phyloP scores from a whole-genome alignment of 1,140 invertebrate species.

The Fragariocoptes setiger region DNA sequence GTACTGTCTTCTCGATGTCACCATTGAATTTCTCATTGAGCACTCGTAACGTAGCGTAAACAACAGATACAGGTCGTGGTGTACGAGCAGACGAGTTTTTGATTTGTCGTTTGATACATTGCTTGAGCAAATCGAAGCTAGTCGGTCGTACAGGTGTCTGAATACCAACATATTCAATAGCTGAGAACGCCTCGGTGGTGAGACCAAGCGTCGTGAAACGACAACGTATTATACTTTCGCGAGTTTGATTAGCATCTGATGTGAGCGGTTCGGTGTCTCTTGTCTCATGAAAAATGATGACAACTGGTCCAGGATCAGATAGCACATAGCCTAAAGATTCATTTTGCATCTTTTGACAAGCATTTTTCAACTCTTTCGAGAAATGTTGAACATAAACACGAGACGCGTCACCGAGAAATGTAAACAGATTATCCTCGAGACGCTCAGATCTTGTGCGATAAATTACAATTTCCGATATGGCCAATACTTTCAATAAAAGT shows the following conservation, averaged over 20 bases:
- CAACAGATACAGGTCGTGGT: constrained; percentile 26
- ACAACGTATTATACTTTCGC: constrained; percentile 29
- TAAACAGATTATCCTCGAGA: constrained; percentile 41
- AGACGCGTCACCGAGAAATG: constrained; percentile 42
- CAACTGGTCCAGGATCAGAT: constrained; percentile 25
- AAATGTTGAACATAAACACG: constrained; percentile 41
- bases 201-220: constrained; percentile 28
- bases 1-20: constrained; percentile 26
- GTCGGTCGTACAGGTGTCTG: constrained; percentile 22
- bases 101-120: constrained; percentile 24
- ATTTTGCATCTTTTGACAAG: constrained; percentile 19
- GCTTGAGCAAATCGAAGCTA: constrained; percentile 22
- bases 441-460: constrained; percentile 43
- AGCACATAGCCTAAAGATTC: constrained; percentile 13
- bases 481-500: constrained; percentile 39
- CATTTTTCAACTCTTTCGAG: constrained; percentile 25
- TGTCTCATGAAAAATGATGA: constrained; percentile 52
- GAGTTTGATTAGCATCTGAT: constrained; percentile 23
- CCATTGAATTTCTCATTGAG: constrained; percentile 45
- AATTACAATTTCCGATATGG: constrained; percentile 46
- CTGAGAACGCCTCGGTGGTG: constrained; percentile 34
- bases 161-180: constrained; percentile 33
- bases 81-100: constrained; percentile 32
- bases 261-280: constrained; percentile 26
- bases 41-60: constrained; percentile 31